These are phyloP conservation scores for Troglohyphantes excavatus DNA, from an alignment of 2,888 invertebrate genomes.

Conservation along the genomic window DNA sequence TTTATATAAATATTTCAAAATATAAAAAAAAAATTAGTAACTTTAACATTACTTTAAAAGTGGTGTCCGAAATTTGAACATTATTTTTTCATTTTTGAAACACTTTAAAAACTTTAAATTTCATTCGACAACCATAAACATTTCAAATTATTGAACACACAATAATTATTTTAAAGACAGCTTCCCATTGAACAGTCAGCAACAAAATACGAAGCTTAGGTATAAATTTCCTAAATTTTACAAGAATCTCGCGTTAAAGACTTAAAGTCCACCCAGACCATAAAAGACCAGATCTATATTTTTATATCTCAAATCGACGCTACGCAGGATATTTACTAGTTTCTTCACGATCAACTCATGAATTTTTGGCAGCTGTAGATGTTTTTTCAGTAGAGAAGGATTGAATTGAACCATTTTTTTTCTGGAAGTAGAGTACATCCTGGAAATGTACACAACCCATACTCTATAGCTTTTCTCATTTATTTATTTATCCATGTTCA, in stretches of 20 bases:
- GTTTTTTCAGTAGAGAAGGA: constrained; percentile 8
- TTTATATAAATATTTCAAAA: no score
- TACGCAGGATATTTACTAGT: constrained; percentile 21
- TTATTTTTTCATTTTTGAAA: no score
- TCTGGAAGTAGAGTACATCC: not conserved
- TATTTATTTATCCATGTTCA: constrained; percentile 29
- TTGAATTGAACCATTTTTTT: constrained; percentile 19
- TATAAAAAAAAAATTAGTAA: no score
- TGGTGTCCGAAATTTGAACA: no score
- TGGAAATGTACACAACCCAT: constrained; percentile 20
- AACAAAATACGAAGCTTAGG: not conserved
- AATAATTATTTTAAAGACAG: not conserved
- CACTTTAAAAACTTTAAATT: no score
- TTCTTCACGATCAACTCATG: constrained; percentile 37
- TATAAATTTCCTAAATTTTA: not conserved
- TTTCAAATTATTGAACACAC: not conserved
- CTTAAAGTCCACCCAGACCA: not conserved
- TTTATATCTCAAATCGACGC: constrained; percentile 4
- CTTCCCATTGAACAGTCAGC: not conserved
- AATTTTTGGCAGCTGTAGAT: constrained; percentile 40
- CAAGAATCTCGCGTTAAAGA: not conserved
- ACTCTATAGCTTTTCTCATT: constrained; percentile 15
- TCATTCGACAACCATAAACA: not conserved
- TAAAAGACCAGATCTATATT: not conserved
- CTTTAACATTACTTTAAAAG: no score